These are phyloP conservation scores for Stigmatopora argus DNA, from an alignment of 2,113 vertebrate genomes.

Conservation along the genomic window DNA sequence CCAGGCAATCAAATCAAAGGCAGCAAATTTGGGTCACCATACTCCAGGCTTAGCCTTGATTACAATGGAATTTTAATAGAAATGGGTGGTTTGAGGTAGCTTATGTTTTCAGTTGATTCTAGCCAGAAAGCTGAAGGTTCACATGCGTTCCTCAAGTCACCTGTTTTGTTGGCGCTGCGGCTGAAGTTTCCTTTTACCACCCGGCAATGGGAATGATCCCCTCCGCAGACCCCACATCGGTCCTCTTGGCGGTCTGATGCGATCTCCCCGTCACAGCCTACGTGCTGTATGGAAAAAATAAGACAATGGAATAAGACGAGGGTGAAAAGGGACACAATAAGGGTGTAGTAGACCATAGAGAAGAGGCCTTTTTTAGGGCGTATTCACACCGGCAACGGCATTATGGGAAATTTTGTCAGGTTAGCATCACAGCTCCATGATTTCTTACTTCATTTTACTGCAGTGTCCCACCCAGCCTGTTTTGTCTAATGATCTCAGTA, in stretches of 20 bases:
- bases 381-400: too few relatives aligned
- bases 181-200: conserved; percentile 91
- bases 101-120: not conserved
- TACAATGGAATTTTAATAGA: too few relatives aligned
- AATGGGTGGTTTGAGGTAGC: not conserved
- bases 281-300: conserved; percentile 71
- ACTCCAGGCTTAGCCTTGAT: too few relatives aligned
- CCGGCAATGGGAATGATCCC: conserved; percentile 89
- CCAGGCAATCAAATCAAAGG: not conserved
- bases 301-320: not conserved
- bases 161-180: conserved; percentile 81
- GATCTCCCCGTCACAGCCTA: conserved; percentile 90
- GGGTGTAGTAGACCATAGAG: not conserved
- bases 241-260: conserved; percentile 89
- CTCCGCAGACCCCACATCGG: conserved; percentile 90
- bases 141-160: conserved; percentile 46
- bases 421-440: too few relatives aligned
- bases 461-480: too few relatives aligned
- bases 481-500: too few relatives aligned
- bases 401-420: too few relatives aligned
- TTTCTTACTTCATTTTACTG: too few relatives aligned
- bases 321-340: not conserved
- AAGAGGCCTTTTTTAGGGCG: too few relatives aligned
- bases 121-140: too few relatives aligned
- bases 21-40: not conserved